Percentiles rank a stretch among this genome's conserved stretches.
Conservation (phyloP, 2,888 invertebrate species). For the Drosophila engyochracea region DNA sequence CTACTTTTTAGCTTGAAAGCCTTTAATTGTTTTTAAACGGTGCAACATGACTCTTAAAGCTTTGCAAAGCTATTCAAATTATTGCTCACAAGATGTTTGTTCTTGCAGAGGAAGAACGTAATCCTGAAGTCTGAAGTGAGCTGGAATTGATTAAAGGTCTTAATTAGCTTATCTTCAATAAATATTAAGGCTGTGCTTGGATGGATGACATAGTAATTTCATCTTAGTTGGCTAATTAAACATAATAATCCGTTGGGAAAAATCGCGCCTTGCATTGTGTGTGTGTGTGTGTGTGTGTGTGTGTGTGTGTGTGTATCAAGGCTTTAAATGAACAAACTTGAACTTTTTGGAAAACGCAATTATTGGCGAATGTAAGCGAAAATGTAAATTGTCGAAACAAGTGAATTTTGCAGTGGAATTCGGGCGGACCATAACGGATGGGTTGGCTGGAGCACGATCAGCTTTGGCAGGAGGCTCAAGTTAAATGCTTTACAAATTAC, state of each 20-base stretch:
- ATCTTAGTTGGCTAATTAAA: neutral
- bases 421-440: neutral
- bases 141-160: neutral
- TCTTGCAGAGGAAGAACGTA: neutral
- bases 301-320: neutral
- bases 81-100: neutral
- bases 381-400: neutral
- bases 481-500: conserved; percentile 62
- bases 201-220: neutral
- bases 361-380: neutral
- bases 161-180: neutral
- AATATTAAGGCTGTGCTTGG: neutral
- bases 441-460: conserved; percentile 38
- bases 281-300: neutral
- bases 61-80: neutral
- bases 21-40: neutral
- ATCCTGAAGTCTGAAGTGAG: neutral
- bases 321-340: neutral
- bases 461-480: conserved; percentile 34
- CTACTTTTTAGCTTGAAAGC: neutral
- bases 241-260: neutral
- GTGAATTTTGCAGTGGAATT: neutral
- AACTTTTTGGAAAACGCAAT: neutral
- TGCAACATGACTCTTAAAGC: neutral
- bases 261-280: neutral